Evolutionary conservation across 2,888 invertebrate genomes (phyloP).

Genomic region (Meteorus colon): DNA sequence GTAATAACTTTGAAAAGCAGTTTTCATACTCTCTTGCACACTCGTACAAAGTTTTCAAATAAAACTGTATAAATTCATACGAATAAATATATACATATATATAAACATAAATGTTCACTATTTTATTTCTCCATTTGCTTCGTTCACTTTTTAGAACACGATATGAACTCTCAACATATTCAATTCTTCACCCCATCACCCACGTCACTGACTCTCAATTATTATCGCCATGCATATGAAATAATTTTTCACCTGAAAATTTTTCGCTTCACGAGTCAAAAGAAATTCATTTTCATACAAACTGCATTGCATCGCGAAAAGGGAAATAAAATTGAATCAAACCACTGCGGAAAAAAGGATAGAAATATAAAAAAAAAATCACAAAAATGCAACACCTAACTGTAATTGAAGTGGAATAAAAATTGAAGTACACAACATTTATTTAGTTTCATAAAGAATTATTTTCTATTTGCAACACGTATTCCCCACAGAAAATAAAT

Average conservation of each 20-base stretch:
- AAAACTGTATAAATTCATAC: not conserved
- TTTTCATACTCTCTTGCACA: conserved; percentile 5
- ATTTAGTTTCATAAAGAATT: too few species aligned
- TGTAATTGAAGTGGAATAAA: too few species aligned
- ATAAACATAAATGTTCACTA: not conserved
- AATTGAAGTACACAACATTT: too few species aligned
- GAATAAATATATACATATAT: not conserved
- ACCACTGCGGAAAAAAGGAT: not conserved
- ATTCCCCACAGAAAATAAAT: too few species aligned
- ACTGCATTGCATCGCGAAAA: not conserved
- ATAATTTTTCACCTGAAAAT: conserved; percentile 1
- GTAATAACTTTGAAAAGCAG: conserved; percentile 25
- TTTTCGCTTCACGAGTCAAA: not conserved
- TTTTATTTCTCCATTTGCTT: conserved; percentile 7
- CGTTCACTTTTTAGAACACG: conserved; percentile 25
- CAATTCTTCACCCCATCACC: conserved; percentile 25
- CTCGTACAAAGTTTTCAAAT: not conserved
- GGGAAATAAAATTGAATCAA: not conserved
- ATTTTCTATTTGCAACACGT: too few species aligned
- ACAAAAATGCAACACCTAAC: not conserved
- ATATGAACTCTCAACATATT: conserved; percentile 15
- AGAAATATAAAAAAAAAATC: not conserved
- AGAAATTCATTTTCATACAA: not conserved
- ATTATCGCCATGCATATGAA: conserved; percentile 13
- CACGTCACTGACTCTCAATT: conserved; percentile 25